phyloP scores from a whole-genome alignment of 2,888 invertebrate genomes.

The Syrista parreyssii region DNA sequence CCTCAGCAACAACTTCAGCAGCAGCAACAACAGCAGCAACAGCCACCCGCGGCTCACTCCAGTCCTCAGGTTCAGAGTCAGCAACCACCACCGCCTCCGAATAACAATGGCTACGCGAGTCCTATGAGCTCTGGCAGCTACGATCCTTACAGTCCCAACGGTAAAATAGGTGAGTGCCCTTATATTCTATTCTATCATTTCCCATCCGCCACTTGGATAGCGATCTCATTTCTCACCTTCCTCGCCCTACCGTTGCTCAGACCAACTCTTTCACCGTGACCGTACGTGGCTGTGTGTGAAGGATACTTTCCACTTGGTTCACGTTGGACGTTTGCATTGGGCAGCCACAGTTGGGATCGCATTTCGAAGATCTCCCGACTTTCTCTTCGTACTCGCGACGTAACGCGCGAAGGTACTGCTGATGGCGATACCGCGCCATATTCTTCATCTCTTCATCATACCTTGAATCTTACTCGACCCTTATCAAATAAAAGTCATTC shows the following conservation, averaged over 20 bases:
- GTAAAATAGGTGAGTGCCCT: conserved; percentile 82
- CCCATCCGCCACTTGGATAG: neutral
- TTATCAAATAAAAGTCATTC: neutral
- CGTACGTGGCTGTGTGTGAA: neutral
- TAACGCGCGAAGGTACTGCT: neutral
- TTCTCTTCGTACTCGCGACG: neutral
- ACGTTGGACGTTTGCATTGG: neutral
- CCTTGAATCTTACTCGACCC: neutral
- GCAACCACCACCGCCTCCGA: conserved; percentile 44
- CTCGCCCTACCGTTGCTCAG: neutral
- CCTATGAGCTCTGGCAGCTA: conserved; percentile 90
- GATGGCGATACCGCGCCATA: neutral
- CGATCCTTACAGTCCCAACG: conserved; percentile 90
- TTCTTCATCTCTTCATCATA: neutral
- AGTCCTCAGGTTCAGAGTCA: conserved; percentile 41
- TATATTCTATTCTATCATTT: neutral
- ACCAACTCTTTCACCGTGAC: neutral
- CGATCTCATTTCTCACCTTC: neutral
- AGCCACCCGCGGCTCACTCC: conserved; percentile 46
- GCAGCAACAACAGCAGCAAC: conserved; percentile 41
- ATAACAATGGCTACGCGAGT: conserved; percentile 85
- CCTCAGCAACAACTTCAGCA: conserved; percentile 53
- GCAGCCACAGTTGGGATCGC: neutral
- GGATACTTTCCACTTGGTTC: neutral
- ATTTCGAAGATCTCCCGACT: neutral